phyloP scores from a whole-genome alignment of 2,113 vertebrate species.

The Malaclemys terrapin region DNA sequence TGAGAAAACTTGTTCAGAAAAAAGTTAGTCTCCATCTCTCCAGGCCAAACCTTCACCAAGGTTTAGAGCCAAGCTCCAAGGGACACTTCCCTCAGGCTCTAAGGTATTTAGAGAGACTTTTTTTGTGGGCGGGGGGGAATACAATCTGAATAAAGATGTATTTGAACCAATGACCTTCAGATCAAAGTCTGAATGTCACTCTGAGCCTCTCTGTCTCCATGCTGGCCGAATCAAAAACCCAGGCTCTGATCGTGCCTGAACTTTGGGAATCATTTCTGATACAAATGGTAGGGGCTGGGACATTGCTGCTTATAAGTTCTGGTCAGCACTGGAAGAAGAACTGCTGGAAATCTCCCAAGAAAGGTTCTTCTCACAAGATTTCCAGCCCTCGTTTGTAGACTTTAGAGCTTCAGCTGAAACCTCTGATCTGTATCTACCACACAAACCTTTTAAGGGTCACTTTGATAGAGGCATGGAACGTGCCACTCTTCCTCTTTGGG shows the following conservation, averaged over 20 bases:
- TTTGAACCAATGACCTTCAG: not conserved
- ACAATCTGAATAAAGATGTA: not conserved
- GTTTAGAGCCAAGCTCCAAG: accelerated
- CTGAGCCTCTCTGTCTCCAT: not conserved
- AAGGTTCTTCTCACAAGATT: not conserved
- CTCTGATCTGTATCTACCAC: not conserved
- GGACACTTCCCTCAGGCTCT: not conserved
- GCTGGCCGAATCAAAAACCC: not conserved
- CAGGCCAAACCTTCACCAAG: not conserved
- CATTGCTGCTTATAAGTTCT: not conserved
- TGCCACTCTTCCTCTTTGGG: not conserved
- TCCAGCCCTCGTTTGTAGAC: not conserved
- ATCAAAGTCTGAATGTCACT: not conserved
- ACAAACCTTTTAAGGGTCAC: not conserved
- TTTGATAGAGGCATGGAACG: not conserved
- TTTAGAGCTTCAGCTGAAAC: not conserved
- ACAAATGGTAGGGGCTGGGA: not conserved
- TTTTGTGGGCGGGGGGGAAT: not conserved
- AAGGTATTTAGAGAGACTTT: not conserved
- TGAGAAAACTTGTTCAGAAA: not conserved
- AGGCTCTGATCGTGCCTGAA: not conserved
- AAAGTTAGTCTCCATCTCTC: not conserved
- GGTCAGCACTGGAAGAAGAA: not conserved
- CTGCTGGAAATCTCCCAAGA: not conserved
- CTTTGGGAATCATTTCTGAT: not conserved